A percentile compares a stretch with the other conserved stretches of the same genome.
phyloP scores from a whole-genome alignment of 2,797 vertebrate species.

The Halcyon chelicuti region DNA sequence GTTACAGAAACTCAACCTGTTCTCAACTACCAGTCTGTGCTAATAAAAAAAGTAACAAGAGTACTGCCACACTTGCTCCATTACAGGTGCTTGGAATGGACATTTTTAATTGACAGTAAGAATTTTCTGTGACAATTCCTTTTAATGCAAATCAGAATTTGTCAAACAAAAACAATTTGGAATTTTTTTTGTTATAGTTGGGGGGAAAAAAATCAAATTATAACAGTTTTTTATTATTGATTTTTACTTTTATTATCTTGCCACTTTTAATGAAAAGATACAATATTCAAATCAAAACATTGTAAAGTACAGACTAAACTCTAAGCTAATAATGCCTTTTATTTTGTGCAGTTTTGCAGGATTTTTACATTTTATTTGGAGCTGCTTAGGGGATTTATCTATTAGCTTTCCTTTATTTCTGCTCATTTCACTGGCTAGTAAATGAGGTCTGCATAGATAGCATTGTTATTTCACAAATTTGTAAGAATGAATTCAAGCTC shows the following conservation, averaged over 20 bases:
- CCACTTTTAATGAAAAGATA: neutral
- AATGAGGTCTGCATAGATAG: slow-evolving; percentile 47
- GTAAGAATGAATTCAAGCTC: slow-evolving; percentile 38
- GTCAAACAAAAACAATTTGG: neutral
- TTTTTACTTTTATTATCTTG: neutral
- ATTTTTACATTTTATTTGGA: neutral
- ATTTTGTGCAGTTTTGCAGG: neutral
- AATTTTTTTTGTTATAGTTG: neutral
- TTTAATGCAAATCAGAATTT: neutral
- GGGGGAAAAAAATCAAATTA: neutral
- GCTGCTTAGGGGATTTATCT: slow-evolving; percentile 5
- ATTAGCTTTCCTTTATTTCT: slow-evolving; percentile 43
- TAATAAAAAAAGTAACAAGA: slow-evolving; percentile 20
- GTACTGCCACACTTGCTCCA: neutral
- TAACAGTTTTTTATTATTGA: neutral
- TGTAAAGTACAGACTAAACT: neutral
- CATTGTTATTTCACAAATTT: slow-evolving; percentile 50
- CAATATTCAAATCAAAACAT: neutral
- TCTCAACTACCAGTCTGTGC: slow-evolving; percentile 6
- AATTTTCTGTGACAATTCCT: neutral
- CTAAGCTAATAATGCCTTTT: neutral
- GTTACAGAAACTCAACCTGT: slow-evolving; percentile 20
- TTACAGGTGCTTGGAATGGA: neutral
- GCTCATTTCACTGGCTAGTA: slow-evolving; percentile 36
- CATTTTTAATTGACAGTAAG: slow-evolving; percentile 27